These are phyloP conservation scores for Ctenomys sociabilis DNA, from an alignment of 2,113 vertebrate species.

Conservation along the genomic window DNA sequence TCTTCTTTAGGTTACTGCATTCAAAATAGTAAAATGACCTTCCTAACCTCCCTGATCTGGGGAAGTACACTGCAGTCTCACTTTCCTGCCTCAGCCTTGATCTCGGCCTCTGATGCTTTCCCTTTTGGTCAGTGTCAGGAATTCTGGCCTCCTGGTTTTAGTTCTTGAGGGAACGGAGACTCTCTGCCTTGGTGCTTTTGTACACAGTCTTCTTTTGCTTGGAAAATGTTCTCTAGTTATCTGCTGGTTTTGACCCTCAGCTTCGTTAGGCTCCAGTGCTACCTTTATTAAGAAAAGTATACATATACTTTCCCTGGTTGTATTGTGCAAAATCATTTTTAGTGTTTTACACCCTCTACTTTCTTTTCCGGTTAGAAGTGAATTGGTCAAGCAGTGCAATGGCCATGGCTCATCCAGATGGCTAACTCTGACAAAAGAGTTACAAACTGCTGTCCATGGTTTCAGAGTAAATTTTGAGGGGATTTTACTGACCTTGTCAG, in stretches of 20 bases:
- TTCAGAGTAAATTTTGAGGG: too few relatives aligned
- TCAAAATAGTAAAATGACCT: neutral
- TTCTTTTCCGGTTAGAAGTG: too few relatives aligned
- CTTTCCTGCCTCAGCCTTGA: neutral
- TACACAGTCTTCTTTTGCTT: neutral
- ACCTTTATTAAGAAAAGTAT: neutral
- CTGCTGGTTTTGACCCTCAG: accelerated
- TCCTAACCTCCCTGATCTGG: too few relatives aligned
- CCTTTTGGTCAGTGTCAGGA: neutral
- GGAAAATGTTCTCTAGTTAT: neutral
- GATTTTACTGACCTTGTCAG: too few relatives aligned
- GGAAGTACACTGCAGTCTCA: accelerated
- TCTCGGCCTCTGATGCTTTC: neutral
- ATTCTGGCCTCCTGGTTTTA: accelerated
- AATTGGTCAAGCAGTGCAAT: too few relatives aligned
- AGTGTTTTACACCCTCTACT: neutral
- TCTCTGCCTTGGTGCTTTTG: too few relatives aligned
- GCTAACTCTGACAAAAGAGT: too few relatives aligned
- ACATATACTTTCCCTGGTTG: neutral
- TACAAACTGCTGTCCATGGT: too few relatives aligned
- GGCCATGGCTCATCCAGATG: too few relatives aligned
- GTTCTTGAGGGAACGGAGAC: neutral
- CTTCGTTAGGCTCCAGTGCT: neutral
- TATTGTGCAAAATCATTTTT: neutral
- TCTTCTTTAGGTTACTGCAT: neutral